Evolutionary conservation across 2,113 vertebrate genomes (phyloP), one percentile per base, ranked within the genome.

Genomic region (Antidorcas marsupialis): DNA sequence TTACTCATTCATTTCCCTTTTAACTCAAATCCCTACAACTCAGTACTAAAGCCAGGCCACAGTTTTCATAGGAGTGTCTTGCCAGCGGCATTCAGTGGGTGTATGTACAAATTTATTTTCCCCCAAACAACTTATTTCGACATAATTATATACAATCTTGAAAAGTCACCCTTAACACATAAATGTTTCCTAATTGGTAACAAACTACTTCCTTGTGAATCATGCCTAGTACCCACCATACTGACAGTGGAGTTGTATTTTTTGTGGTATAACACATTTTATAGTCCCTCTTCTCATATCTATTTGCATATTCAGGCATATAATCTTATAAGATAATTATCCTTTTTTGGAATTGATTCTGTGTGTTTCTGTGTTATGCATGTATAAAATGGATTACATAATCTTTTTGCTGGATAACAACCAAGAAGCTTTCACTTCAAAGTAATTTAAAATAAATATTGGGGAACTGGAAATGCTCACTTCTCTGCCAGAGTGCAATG

Each of bases 361-460:
- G 30, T 39, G 43, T 59, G 5, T 11, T n/a, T 27, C 15, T 71
- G 87, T n/a, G 7, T 28, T 13, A 1, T 25, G 2, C 3, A 53
- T 16, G 12, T 57, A n/a, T 59, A 78, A 88, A 2, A 23, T 74
- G 21, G 57, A 87, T 60, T 53, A 60, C 30, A 60, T 9, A 33
- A 30, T 30, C 16, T 45, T 74, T 91, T 83, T 47, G 67, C 64
- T 97, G 87, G 36, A 7, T 52, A 84, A 90, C 71, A 60, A 60
- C 21, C 53, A 91, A 64, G 0, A 53, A n/a, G 53, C 15, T 96
- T 94, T 95, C 91, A 87, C 15, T 96, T 98, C 52, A 96, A 88
- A 25, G 5, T 30, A 30, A 91, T 83, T 96, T 95, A 52, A 97
- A 98, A 53, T 14, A 97, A 97, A 60, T 16, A 33, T 71, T 95